Evolutionary conservation across 2,888 invertebrate genomes (phyloP).

Genomic region (Ptychoptera albimana): DNA sequence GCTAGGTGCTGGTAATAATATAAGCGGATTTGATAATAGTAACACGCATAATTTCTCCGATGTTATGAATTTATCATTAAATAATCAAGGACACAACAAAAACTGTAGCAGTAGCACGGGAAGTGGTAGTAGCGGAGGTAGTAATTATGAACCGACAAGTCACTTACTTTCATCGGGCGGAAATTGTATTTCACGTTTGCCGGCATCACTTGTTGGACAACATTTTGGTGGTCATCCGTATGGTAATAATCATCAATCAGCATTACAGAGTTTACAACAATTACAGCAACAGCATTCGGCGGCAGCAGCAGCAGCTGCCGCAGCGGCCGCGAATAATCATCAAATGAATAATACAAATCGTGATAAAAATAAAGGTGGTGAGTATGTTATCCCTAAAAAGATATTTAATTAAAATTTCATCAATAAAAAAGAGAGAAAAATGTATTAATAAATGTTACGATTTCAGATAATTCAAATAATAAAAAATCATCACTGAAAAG

Average conservation of each 20-base stretch:
- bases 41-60: slow-evolving; percentile 25
- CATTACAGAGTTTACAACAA: slow-evolving; percentile 29
- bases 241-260: slow-evolving; percentile 17
- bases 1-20: background rate
- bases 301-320: slow-evolving; percentile 14
- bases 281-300: slow-evolving; percentile 29
- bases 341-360: slow-evolving; percentile 19
- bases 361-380: slow-evolving; percentile 19
- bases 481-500: slow-evolving; percentile 37
- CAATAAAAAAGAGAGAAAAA: background rate
- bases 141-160: slow-evolving; percentile 16
- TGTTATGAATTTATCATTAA: slow-evolving; percentile 30
- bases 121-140: slow-evolving; percentile 15
- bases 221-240: slow-evolving; percentile 5
- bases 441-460: slow-evolving; percentile 2
- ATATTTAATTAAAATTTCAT: background rate
- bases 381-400: no score
- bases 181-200: background rate
- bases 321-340: background rate
- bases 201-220: slow-evolving; percentile 2
- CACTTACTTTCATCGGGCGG: background rate
- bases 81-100: slow-evolving; percentile 13
- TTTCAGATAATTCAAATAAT: slow-evolving; percentile 25
- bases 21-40: slow-evolving; percentile 12
- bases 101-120: slow-evolving; percentile 13